Percentiles rank a stretch among this genome's conserved stretches.
phyloP scores from a whole-genome alignment of 2,888 invertebrate species.

The Pyrgus malvae region DNA sequence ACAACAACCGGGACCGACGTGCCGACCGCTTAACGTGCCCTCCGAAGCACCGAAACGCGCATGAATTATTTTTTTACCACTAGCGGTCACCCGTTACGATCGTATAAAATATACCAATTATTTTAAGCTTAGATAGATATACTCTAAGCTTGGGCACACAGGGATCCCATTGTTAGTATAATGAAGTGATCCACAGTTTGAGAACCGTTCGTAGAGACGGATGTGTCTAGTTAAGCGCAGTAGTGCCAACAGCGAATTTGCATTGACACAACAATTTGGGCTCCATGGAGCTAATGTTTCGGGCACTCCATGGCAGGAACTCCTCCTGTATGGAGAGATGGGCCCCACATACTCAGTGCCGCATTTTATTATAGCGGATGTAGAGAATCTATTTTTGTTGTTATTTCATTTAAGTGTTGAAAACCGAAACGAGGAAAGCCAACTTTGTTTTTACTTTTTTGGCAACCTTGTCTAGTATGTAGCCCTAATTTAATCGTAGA shows the following conservation, averaged over 20 bases:
- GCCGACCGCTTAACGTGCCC: too few species aligned
- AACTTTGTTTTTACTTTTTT: too few species aligned
- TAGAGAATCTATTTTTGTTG: too few species aligned
- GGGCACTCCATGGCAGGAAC: slow-evolving; percentile 17
- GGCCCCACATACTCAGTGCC: neutral
- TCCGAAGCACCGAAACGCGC: too few species aligned
- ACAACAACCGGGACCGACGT: too few species aligned
- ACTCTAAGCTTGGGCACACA: too few species aligned
- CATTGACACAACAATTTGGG: slow-evolving; percentile 46
- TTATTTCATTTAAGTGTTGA: neutral
- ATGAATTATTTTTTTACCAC: too few species aligned
- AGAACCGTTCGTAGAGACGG: slow-evolving; percentile 47
- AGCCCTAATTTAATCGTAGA: too few species aligned
- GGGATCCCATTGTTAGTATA: neutral
- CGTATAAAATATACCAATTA: too few species aligned
- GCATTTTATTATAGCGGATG: neutral
- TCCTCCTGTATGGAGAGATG: slow-evolving; percentile 20
- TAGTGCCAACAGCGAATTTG: slow-evolving; percentile 40
- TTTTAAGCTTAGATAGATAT: too few species aligned
- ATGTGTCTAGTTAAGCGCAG: slow-evolving; percentile 61
- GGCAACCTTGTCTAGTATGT: too few species aligned
- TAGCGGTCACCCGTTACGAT: too few species aligned
- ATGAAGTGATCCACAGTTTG: neutral
- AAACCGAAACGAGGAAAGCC: neutral
- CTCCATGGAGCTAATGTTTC: slow-evolving; percentile 24